These are phyloP conservation scores for Barbus barbus DNA, from an alignment of 2,113 vertebrate species.

Conservation along the genomic window DNA sequence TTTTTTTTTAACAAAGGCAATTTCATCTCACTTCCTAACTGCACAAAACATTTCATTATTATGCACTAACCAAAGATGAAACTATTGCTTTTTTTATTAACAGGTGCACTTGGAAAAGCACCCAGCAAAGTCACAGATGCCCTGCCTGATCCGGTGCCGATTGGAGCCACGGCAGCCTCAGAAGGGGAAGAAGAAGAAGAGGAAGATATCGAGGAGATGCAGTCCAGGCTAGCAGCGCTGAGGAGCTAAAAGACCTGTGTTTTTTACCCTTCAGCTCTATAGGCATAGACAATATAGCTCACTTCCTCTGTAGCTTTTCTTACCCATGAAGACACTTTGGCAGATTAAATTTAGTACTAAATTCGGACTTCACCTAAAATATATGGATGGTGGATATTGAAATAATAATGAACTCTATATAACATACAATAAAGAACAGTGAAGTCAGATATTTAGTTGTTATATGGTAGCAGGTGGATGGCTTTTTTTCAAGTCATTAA, in stretches of 20 bases:
- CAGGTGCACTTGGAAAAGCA: slow-evolving; percentile 96
- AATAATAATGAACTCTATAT: not conserved
- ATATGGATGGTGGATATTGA: not conserved
- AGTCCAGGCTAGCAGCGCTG: slow-evolving; percentile 89
- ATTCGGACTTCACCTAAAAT: slow-evolving; percentile 15
- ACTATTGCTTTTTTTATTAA: slow-evolving; percentile 16
- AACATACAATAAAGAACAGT: not conserved
- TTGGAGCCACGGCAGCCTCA: slow-evolving; percentile 80
- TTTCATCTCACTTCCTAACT: not conserved
- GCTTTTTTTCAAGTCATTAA: too few species aligned
- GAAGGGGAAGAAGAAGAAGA: slow-evolving; percentile 76
- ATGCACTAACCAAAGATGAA: not conserved
- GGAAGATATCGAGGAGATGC: slow-evolving; percentile 95
- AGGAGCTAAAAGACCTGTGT: slow-evolving; percentile 80
- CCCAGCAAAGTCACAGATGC: slow-evolving; percentile 93
- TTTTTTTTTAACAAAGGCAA: not conserved
- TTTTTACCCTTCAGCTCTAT: slow-evolving; percentile 24
- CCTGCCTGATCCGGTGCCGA: slow-evolving; percentile 84
- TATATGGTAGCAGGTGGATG: not conserved
- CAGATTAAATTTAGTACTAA: not conserved
- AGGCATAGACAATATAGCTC: slow-evolving; percentile 29
- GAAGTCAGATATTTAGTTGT: not conserved
- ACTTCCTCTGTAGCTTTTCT: slow-evolving; percentile 21
- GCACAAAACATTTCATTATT: not conserved
- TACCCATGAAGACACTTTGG: slow-evolving; percentile 13